Evolutionary conservation across 2,797 vertebrate species (phyloP), one percentile per base, ranked within the genome.

Genomic region (Alfaro cultratus): DNA sequence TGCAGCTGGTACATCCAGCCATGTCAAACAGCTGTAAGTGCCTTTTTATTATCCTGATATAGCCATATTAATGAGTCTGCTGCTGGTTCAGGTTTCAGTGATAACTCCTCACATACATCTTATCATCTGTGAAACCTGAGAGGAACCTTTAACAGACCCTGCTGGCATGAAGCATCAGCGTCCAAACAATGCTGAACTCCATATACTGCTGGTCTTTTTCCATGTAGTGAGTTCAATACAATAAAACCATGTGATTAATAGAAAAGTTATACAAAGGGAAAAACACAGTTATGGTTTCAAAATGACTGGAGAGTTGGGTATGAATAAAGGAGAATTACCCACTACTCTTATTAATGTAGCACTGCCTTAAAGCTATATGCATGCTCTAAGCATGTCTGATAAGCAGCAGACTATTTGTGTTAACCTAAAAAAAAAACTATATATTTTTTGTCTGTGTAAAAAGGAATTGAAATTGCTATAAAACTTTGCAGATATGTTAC

Each of bases 61-160:
- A 87, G 83, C 70, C 53, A 71, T 70, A 80, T 89, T 81, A 85
- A 84, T 76, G 70, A 9, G 4, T 81, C 81, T 6, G 12, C 15
- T 75, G 77, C 67, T 41, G 36, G 74, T 81, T 87, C 85, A 51
- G 23, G 85, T 86, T 85, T 80, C 73, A 29, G 62, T 91, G 93
- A 93, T 93, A 90, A 81, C 79, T 87, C 90, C 72, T 94, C 94
- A 92, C 79, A 79, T 85, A 82, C 93, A 92, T 93, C 85, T 94
- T 91, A 91, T 94, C 94, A 95, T 96, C 93, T 85, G 57, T 88
- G 92, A 93, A 95, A 95, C 88, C 81, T 43, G 87, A 95, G 90
- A 46, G 29, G 74, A 21, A 47, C 77, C 62, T 83, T 45, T 79
- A 83, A 86, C 84, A 81, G 79, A 76, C 72, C 39, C 81, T 78